Base-by-base conservation (phyloP, 2,888 invertebrate genomes). In the Melieria crassipennis region DNA sequence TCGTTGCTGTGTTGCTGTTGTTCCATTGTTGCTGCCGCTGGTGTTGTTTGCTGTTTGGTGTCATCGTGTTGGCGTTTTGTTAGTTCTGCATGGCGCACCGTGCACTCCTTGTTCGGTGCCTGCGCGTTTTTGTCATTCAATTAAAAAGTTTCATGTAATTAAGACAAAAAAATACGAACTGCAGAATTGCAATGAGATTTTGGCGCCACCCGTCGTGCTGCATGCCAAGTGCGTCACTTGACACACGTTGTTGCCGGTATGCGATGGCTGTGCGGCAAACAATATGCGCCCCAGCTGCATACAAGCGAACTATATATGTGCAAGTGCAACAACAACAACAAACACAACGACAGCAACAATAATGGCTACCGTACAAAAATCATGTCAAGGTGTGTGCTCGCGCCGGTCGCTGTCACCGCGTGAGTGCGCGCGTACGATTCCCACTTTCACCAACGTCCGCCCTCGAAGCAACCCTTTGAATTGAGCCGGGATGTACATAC, bases 131-230 rank as follows among this genome's bases (percentile, higher is more conserved):
- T 52, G 65, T 60, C 67, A 60, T 67, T 47, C 67, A 67, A 67
- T 67, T 67, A 67, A 67, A 58, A 67, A 67, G 58, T 67, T 67
- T n/a, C 58, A 56, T 57, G 48, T 67, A 58, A 67, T 67, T 67
- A 67, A 57, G 67, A 45, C 4, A 10, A 61, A 57, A 57, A 57
- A 57, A 11, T 57, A 13, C 10, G 7, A 9, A 52, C n/a, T 45
- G 61, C 46, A 61, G 58, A 58, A 58, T 42, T 58, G 58, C 58
- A 11, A 52, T 7, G 52, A 52, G 7, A 52, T 52, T 52, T 52
- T 52, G 11, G 52, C 13, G 30, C 30, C 30, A 30, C 30, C 1
- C 30, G 2, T 30, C 30, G 30, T 30, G 30, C 30, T 30, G 30
- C 30, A 30, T 30, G 30, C 30, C 30, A 30, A 30, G 30, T 30